A percentile compares a stretch with the other conserved stretches of the same genome.
These are phyloP conservation scores for Epinephelus coioides DNA, from an alignment of 2,797 vertebrate species.

Conservation along the genomic window DNA sequence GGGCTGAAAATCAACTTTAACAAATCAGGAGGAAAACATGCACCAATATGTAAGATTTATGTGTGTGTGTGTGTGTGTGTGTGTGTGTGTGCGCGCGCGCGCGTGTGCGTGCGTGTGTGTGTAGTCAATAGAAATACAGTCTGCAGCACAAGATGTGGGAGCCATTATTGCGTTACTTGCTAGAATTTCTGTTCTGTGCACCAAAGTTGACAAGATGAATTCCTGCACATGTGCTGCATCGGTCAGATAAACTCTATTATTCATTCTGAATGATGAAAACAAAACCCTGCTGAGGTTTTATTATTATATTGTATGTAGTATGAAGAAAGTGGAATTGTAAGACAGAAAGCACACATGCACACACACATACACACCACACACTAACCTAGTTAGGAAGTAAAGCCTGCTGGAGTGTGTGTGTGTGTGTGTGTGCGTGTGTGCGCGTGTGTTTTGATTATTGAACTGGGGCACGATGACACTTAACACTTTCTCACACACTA, in stretches of 20 bases:
- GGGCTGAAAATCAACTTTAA: too few species aligned
- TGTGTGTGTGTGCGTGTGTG: slow-evolving; percentile 9
- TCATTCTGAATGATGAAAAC: neutral
- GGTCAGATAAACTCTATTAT: slow-evolving; percentile 1
- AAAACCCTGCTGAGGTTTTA: neutral
- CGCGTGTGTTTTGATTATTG: slow-evolving; percentile 35
- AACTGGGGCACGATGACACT: slow-evolving; percentile 20
- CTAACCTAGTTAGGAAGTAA: slow-evolving; percentile 27
- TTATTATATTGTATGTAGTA: neutral
- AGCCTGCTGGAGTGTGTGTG: neutral
- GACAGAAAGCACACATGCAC: slow-evolving; percentile 1
- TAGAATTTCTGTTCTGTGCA: neutral
- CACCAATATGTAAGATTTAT: too few species aligned
- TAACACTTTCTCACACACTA: slow-evolving; percentile 23
- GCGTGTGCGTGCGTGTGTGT: neutral
- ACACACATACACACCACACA: slow-evolving; percentile 11
- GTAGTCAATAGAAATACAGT: neutral
- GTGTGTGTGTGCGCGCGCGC: neutral
- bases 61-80: too few species aligned
- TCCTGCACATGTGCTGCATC: neutral
- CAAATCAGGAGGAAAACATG: too few species aligned
- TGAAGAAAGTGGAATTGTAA: neutral
- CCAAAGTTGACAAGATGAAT: slow-evolving; percentile 6
- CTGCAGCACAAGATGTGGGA: neutral
- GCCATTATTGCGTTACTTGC: neutral